These are phyloP conservation scores for Phalangium opilio DNA, from an alignment of 2,888 invertebrate genomes.

Conservation along the genomic window DNA sequence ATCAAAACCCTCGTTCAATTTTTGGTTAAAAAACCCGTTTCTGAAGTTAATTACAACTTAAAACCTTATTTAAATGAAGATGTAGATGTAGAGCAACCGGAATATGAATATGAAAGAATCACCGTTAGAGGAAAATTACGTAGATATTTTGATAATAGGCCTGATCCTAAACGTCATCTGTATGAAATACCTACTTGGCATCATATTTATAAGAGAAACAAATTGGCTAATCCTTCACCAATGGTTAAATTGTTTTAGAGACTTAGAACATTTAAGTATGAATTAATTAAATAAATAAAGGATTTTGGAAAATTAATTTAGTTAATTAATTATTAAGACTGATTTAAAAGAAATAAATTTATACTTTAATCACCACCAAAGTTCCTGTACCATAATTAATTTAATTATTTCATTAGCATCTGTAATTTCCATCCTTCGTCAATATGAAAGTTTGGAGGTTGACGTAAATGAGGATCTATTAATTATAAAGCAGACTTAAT, in stretches of 20 bases:
- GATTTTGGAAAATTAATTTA: too few relatives aligned
- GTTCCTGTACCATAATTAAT: too few relatives aligned
- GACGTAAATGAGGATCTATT: too few relatives aligned
- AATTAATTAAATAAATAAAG: too few relatives aligned
- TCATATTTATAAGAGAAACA: conserved; percentile 43
- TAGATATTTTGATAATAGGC: conserved; percentile 31
- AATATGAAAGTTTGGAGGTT: too few relatives aligned
- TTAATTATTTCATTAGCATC: too few relatives aligned
- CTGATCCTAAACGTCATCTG: conserved; percentile 28
- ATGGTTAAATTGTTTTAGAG: conserved; percentile 6
- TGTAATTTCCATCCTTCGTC: too few relatives aligned
- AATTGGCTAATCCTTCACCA: conserved; percentile 13
- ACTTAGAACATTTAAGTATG: too few relatives aligned
- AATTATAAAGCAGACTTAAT: too few relatives aligned
- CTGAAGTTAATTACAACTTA: conserved; percentile 41
- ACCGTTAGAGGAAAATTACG: conserved; percentile 40
- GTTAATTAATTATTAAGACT: too few relatives aligned
- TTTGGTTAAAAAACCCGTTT: conserved; percentile 22
- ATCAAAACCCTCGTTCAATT: conserved; percentile 50
- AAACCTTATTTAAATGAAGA: conserved; percentile 53
- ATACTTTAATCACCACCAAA: too few relatives aligned
- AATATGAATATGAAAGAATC: conserved; percentile 38
- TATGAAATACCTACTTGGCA: conserved; percentile 71
- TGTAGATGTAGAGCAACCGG: conserved; percentile 43
- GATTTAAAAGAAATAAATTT: too few relatives aligned